phyloP scores from a whole-genome alignment of 1,140 invertebrate genomes.

The Drosophila saltans region DNA sequence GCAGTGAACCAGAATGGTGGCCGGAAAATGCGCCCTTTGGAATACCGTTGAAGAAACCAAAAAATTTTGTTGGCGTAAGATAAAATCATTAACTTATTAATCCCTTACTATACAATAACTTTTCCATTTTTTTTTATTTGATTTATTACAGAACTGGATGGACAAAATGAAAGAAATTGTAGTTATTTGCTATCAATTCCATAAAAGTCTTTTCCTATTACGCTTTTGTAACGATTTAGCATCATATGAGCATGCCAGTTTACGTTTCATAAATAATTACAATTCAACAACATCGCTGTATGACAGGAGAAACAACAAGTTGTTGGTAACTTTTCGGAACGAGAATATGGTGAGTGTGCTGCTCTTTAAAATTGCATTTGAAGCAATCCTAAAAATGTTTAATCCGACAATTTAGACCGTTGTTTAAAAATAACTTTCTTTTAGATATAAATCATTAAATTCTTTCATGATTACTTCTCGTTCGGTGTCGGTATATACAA shows the following conservation, averaged over 20 bases:
- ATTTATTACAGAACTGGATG: constrained; percentile 85
- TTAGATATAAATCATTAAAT: too few relatives aligned
- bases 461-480: too few relatives aligned
- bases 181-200: constrained; percentile 88
- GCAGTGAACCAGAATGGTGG: constrained; percentile 87
- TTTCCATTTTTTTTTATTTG: too few relatives aligned
- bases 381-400: too few relatives aligned
- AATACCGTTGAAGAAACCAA: constrained; percentile 86
- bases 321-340: constrained; percentile 90
- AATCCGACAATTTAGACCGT: too few relatives aligned
- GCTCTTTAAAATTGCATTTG: background rate
- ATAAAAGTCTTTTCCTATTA: constrained; percentile 88
- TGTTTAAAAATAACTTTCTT: too few relatives aligned
- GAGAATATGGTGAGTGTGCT: constrained; percentile 86
- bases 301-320: constrained; percentile 86
- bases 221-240: constrained; percentile 88
- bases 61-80: constrained; percentile 84
- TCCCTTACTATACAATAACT: background rate
- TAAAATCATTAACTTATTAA: background rate
- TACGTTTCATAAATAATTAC: constrained; percentile 89
- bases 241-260: constrained; percentile 86
- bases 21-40: constrained; percentile 87
- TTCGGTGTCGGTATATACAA: too few relatives aligned
- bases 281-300: constrained; percentile 90
- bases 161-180: constrained; percentile 87